Percentiles rank a stretch among this genome's conserved stretches.
These are phyloP conservation scores for Scalopus aquaticus DNA, from an alignment of 2,113 vertebrate genomes.

Conservation along the genomic window DNA sequence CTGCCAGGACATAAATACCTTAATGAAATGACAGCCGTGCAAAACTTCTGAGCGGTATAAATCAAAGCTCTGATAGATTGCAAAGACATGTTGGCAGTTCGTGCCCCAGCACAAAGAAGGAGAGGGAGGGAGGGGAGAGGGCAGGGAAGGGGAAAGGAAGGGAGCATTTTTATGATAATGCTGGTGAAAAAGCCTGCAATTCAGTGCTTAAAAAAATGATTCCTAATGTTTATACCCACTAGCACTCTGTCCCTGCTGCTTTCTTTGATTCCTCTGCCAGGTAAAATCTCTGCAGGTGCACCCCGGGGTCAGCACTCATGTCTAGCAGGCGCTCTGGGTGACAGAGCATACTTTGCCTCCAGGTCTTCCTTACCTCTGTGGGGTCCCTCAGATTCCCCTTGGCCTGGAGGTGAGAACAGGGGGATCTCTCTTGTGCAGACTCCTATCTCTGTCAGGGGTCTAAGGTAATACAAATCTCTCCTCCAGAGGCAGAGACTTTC, in stretches of 20 bases:
- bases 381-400: neutral
- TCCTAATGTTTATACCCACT: neutral
- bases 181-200: neutral
- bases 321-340: neutral
- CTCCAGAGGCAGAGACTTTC: neutral
- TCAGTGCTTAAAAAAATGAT: neutral
- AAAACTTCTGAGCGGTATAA: conserved; percentile 74
- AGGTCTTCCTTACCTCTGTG: neutral
- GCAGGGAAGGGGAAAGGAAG: neutral
- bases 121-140: neutral
- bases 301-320: neutral
- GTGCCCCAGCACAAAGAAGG: neutral
- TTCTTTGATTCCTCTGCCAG: neutral
- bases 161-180: neutral
- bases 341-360: neutral
- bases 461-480: neutral
- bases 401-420: accelerated
- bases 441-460: neutral
- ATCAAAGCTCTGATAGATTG: conserved; percentile 81
- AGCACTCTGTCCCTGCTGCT: neutral
- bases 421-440: neutral
- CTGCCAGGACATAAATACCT: conserved; percentile 82
- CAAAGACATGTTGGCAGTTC: conserved; percentile 67
- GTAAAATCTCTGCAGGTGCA: neutral
- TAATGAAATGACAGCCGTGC: conserved; percentile 83